Evolutionary conservation across 2,888 invertebrate genomes (phyloP).

Genomic region (Hemaris fuciformis): DNA sequence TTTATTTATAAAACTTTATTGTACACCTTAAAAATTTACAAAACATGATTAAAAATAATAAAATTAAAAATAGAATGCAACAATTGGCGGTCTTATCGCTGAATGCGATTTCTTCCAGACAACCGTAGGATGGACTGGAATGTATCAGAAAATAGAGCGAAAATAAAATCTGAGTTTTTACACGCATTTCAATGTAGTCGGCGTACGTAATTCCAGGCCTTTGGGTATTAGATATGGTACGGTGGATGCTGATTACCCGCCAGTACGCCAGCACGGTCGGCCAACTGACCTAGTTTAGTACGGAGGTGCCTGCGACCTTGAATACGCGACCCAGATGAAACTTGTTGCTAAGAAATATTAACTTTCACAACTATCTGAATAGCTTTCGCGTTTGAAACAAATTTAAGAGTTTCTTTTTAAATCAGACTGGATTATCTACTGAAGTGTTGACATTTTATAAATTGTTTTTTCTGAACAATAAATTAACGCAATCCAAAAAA

Average conservation of each 20-base stretch:
- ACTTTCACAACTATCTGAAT: background rate
- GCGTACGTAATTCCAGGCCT: background rate
- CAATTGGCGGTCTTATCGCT: too few relatives aligned
- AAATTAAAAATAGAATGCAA: too few relatives aligned
- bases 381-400: background rate
- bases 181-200: background rate
- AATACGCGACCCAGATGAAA: background rate
- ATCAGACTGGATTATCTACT: background rate
- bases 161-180: too few relatives aligned
- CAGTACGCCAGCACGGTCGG: conserved; percentile 18
- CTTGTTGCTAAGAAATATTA: conserved; percentile 11
- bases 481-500: too few relatives aligned
- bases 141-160: too few relatives aligned
- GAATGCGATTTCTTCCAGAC: too few relatives aligned
- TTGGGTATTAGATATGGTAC: conserved; percentile 23
- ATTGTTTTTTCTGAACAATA: background rate
- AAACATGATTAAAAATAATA: too few relatives aligned
- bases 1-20: too few relatives aligned
- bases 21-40: too few relatives aligned
- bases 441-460: background rate
- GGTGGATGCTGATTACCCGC: conserved; percentile 28
- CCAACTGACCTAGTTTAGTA: conserved; percentile 31
- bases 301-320: conserved; percentile 17
- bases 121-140: too few relatives aligned
- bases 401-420: background rate